Percentiles rank a stretch among this genome's conserved stretches.
Conservation (phyloP, 2,888 invertebrate genomes). For the Microctonus hyperodae region DNA sequence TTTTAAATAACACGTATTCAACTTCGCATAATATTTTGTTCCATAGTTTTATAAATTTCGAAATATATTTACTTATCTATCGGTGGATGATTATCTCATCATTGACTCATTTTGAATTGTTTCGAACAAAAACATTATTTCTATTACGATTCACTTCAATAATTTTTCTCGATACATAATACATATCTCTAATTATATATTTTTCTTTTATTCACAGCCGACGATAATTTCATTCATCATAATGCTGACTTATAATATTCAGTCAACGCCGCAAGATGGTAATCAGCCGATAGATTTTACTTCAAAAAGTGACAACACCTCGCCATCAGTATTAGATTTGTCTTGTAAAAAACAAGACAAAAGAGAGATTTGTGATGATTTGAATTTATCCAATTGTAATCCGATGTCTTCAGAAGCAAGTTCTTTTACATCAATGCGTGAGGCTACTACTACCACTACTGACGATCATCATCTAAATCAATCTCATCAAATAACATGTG, state of each 20-base stretch:
- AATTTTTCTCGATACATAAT: not conserved
- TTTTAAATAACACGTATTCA: too few relatives aligned
- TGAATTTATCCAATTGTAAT: slow-evolving; percentile 32
- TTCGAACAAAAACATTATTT: too few relatives aligned
- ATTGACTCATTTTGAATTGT: too few relatives aligned
- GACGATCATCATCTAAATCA: slow-evolving; percentile 24
- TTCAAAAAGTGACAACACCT: slow-evolving; percentile 1
- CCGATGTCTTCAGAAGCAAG: slow-evolving; percentile 32
- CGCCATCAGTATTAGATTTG: slow-evolving; percentile 47
- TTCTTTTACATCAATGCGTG: slow-evolving; percentile 33
- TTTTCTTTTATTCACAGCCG: not conserved
- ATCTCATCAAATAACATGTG: slow-evolving; percentile 9
- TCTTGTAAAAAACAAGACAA: slow-evolving; percentile 47
- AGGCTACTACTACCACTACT: slow-evolving; percentile 3
- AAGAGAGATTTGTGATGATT: not conserved
- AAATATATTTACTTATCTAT: too few relatives aligned
- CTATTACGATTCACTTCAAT: too few relatives aligned
- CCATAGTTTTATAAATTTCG: too few relatives aligned
- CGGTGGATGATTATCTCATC: too few relatives aligned
- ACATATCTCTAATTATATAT: not conserved
- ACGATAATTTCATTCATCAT: not conserved
- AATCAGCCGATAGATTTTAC: slow-evolving; percentile 42
- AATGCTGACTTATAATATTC: slow-evolving; percentile 8
- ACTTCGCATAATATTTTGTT: too few relatives aligned
- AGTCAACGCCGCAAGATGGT: not conserved